phyloP scores from a whole-genome alignment of 2,113 vertebrate genomes.

The Potamarius usumacintae region DNA sequence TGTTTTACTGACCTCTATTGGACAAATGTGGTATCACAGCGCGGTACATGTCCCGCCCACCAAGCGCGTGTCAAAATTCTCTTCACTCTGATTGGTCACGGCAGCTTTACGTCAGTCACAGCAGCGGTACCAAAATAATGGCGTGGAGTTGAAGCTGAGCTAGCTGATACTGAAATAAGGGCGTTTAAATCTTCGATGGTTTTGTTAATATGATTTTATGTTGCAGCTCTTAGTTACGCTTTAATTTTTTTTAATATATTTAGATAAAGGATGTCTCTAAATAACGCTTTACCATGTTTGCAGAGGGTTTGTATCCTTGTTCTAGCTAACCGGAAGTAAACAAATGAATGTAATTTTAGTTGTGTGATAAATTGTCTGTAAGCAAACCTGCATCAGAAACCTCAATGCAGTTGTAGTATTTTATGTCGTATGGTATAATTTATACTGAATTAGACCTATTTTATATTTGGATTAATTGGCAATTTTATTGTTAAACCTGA shows the following conservation, averaged over 20 bases:
- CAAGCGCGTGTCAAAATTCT: accelerated
- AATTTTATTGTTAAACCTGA: background rate
- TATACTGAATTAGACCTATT: background rate
- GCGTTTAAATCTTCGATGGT: background rate
- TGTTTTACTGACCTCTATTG: background rate
- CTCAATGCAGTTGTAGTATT: background rate
- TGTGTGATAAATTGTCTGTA: background rate
- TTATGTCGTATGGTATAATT: background rate
- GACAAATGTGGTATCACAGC: background rate
- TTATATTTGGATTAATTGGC: background rate
- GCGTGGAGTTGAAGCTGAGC: too few relatives aligned
- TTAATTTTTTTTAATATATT: background rate
- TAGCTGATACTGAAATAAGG: background rate
- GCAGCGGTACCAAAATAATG: background rate
- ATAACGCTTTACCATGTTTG: conserved; percentile 22
- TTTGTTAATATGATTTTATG: background rate
- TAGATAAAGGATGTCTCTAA: conserved; percentile 14
- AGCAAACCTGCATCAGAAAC: background rate
- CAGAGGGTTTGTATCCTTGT: conserved; percentile 45
- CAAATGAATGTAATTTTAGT: background rate
- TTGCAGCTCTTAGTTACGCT: background rate
- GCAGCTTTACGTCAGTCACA: background rate
- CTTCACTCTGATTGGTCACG: conserved; percentile 49
- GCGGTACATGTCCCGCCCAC: conserved; percentile 5
- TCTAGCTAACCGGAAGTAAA: background rate